phyloP scores from a whole-genome alignment of 53 echinoderm and acorn worm species.

The Antedon mediterranea region DNA sequence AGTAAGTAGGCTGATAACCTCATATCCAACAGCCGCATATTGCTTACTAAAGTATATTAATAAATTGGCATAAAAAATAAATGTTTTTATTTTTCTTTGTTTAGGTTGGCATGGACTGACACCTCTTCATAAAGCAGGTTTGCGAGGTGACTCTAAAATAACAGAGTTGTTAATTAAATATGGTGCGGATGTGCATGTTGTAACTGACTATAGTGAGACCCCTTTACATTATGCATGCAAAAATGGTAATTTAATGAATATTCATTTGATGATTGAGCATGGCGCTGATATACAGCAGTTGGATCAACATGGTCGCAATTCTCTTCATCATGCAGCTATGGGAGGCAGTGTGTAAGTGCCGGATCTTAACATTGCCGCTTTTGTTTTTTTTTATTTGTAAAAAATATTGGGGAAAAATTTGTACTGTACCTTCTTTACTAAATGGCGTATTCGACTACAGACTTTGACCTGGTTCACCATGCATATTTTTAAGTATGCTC shows the following conservation, averaged over 20 bases:
- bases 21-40: too few relatives aligned
- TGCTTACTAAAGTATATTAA: too few relatives aligned
- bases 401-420: background rate
- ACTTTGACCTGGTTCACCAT: too few relatives aligned
- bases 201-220: conserved; percentile 81
- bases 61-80: too few relatives aligned
- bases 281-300: conserved; percentile 37
- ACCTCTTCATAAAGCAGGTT: conserved; percentile 66
- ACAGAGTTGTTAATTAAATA: conserved; percentile 53
- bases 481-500: too few relatives aligned
- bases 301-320: conserved; percentile 54
- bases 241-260: conserved; percentile 52
- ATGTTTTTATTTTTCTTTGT: background rate
- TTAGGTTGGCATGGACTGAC: conserved; percentile 79
- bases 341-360: conserved; percentile 96
- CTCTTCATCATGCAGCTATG: conserved; percentile 67
- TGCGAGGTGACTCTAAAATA: conserved; percentile 61
- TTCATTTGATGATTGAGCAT: conserved; percentile 39
- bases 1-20: too few relatives aligned
- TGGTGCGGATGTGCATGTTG: conserved; percentile 37
- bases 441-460: too few relatives aligned
- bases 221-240: conserved; percentile 87
- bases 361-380: too few relatives aligned
- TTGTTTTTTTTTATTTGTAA: background rate
- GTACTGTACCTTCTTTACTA: too few relatives aligned